A percentile compares a stretch with the other conserved stretches of the same genome.
These are phyloP conservation scores for Babylonia areolata DNA, from an alignment of 1,140 invertebrate species.

Conservation along the genomic window DNA sequence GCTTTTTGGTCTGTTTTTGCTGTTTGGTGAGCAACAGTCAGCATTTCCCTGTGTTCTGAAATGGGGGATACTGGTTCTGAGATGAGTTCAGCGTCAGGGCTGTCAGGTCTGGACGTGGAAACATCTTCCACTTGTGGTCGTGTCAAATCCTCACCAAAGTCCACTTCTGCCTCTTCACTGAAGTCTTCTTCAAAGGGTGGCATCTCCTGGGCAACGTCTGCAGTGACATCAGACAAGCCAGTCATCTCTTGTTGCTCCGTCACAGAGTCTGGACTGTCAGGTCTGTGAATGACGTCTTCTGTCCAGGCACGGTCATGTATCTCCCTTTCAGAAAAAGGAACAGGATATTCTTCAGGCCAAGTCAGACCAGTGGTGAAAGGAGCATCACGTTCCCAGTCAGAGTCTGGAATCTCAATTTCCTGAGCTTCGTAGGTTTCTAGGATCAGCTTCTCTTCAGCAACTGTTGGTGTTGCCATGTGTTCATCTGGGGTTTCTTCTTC, in stretches of 20 bases:
- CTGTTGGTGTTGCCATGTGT: too few relatives aligned
- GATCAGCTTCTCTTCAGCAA: not conserved
- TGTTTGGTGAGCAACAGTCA: too few relatives aligned
- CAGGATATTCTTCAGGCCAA: too few relatives aligned
- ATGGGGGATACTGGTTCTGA: too few relatives aligned
- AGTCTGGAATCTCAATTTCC: too few relatives aligned
- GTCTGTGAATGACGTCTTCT: not conserved
- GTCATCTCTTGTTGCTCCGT: not conserved
- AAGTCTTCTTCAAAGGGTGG: not conserved
- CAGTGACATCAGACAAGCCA: not conserved
- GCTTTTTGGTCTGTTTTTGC: too few relatives aligned
- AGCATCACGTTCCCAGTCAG: too few relatives aligned
- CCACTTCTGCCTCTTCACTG: slow-evolving; percentile 20
- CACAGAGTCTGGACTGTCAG: slow-evolving; percentile 10
- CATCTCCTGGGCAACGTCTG: not conserved
- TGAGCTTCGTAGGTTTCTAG: not conserved
- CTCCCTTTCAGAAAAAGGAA: too few relatives aligned
- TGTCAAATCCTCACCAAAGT: not conserved
- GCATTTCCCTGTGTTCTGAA: too few relatives aligned
- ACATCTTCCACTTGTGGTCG: not conserved
- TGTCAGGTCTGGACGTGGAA: not conserved
- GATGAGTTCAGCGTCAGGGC: slow-evolving; percentile 2
- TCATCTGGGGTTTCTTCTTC: too few relatives aligned
- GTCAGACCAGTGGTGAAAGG: too few relatives aligned
- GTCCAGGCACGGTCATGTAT: not conserved